A percentile compares a stretch with the other conserved stretches of the same genome.
phyloP scores from a whole-genome alignment of 2,888 invertebrate genomes.

The Cephus sareptanus region DNA sequence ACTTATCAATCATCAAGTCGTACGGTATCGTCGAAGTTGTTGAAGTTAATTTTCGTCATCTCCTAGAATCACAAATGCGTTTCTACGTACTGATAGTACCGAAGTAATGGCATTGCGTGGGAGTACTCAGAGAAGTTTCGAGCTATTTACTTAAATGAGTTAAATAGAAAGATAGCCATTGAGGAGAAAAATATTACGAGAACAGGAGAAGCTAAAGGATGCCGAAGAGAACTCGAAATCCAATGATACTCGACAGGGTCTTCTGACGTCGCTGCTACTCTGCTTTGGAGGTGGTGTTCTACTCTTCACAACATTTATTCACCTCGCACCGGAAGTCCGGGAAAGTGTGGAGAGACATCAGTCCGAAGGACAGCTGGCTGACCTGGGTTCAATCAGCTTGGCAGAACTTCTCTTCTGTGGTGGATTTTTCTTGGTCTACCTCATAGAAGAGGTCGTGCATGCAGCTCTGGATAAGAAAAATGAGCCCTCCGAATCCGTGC shows the following conservation, averaged over 20 bases:
- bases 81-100: no score
- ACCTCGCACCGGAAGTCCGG: conserved; percentile 75
- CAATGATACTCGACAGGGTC: conserved; percentile 58
- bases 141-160: no score
- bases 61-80: no score
- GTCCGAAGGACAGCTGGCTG: conserved; percentile 63
- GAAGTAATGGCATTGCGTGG: no score
- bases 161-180: no score
- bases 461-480: conserved; percentile 67
- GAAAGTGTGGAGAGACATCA: conserved; percentile 69
- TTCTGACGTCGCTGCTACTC: conserved; percentile 70
- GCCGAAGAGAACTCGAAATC: no score
- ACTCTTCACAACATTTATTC: conserved; percentile 74
- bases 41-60: no score
- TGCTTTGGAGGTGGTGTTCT: conserved; percentile 77
- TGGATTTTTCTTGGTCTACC: conserved; percentile 75
- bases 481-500: conserved; percentile 64
- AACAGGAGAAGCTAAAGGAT: no score
- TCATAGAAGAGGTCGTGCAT: conserved; percentile 74
- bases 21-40: no score
- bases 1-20: no score
- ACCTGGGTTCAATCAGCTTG: conserved; percentile 66
- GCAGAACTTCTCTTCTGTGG: conserved; percentile 71
- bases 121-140: no score
- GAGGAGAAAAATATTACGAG: no score